Base-by-base conservation (phyloP, 2,113 vertebrate genomes). In the Hyaena hyaena region DNA sequence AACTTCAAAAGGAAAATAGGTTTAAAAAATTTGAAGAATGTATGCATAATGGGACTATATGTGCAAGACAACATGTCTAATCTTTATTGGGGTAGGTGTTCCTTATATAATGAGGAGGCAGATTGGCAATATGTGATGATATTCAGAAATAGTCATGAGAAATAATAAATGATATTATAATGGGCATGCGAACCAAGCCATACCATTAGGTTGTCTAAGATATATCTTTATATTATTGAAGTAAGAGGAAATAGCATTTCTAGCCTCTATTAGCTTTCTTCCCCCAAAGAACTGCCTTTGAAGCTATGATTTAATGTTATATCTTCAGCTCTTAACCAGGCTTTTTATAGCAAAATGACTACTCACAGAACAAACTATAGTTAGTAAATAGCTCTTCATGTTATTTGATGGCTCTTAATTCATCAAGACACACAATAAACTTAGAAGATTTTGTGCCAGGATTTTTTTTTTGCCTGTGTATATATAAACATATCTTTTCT, bases 341-440 rank as follows among this genome's bases (percentile, higher is more conserved):
- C 15, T 96, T 92, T 90, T 97, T 89, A 92, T 90, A 92, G 63
- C 48, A 84, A 97, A 97, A 95, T 87, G 55, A 96, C 31, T 58
- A 73, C 66, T 89, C 90, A 80, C 63, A 92, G 73, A 97, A 95
- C 17, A 89, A 96, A 77, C 31, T 86, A 65, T 39, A 76, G 58
- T 95, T 76, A 95, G 73, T 58, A 95, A 95, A 96, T 95, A 93
- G 39, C 53, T 94, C 81, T 91, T 88, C n/a, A 16, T 45, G 4
- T 96, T 98, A 86, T 79, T 92, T 61, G 83, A 14, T 39, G 45
- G 39, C 45, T 97, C 96, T 96, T 97, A 93, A 98, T 96, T 97
- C 65, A 95, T 93, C 69, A 81, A 93, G 63, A 82, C 33, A 71
- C 39, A 87, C 28, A 92, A 88, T 95, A 96, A 97, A 97, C 48